These are phyloP conservation scores for Eciton burchellii DNA, from an alignment of 1,140 invertebrate genomes.

Conservation along the genomic window DNA sequence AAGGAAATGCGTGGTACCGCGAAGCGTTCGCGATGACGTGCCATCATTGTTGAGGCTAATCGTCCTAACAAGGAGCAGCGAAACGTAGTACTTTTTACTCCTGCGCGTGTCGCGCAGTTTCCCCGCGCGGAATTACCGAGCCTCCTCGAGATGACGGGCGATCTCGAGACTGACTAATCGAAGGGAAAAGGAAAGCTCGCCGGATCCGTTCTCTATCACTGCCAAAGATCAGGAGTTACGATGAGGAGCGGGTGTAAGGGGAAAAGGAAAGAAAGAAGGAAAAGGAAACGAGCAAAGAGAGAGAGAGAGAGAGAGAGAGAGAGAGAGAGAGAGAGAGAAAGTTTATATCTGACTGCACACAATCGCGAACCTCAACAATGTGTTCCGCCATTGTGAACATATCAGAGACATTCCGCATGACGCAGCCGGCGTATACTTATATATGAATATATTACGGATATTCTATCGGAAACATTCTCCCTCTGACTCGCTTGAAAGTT, in stretches of 20 bases:
- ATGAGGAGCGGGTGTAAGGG: not conserved
- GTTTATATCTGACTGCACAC: no score
- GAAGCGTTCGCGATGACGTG: slow-evolving; percentile 65
- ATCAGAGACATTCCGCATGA: slow-evolving; percentile 44
- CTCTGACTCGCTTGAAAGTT: slow-evolving; percentile 79
- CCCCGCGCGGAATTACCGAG: slow-evolving; percentile 1
- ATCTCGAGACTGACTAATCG: no score
- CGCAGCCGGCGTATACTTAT: slow-evolving; percentile 44
- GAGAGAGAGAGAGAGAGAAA: not conserved
- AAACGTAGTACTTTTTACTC: not conserved
- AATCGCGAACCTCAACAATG: slow-evolving; percentile 55
- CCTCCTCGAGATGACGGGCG: not conserved
- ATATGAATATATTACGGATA: slow-evolving; percentile 50
- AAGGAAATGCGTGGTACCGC: slow-evolving; percentile 39
- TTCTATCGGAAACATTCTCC: slow-evolving; percentile 70
- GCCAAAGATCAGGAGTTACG: slow-evolving; percentile 52
- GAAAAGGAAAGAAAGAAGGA: not conserved
- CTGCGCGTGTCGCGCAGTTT: slow-evolving; percentile 17
- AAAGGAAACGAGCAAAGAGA: no score
- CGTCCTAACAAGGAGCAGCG: slow-evolving; percentile 2
- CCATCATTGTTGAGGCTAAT: slow-evolving; percentile 61
- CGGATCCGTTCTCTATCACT: slow-evolving; percentile 63
- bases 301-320: no score
- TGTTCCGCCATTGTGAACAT: slow-evolving; percentile 70
- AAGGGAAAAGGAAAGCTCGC: slow-evolving; percentile 5